Base-by-base conservation (phyloP, 2,888 invertebrate genomes). In the Drosophila prolongata region DNA sequence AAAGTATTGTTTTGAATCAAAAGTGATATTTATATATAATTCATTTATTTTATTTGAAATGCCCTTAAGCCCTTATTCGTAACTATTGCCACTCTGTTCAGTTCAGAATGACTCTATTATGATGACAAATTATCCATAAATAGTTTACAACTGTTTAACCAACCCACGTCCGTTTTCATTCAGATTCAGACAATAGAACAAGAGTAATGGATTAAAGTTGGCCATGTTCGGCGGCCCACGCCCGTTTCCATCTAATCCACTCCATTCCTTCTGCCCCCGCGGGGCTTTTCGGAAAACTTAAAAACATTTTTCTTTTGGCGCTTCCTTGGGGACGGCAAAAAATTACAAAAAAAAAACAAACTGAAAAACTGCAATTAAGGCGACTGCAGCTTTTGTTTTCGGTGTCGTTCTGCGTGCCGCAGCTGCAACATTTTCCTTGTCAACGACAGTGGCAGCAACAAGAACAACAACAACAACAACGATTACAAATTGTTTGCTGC, bases 351-450 rank as follows among this genome's bases (percentile, higher is more conserved):
- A 30, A 30, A 30, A 30, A 30, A 30, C 66, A 62, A 44, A 60
- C 49, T 11, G 42, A 49, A 66, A 52, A 34, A 50, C 30, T 54
- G 60, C 50, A 59, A 60, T 68, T 40, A 54, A 53, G 54, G 69
- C 69, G 30, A 37, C 42, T 56, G 66, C 61, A 46, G 64, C 60
- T 54, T 65, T 54, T 30, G 68, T 34, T 47, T 66, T 46, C 14
- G 50, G 47, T 35, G 49, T 49, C 59, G 19, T 55, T 49, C 40
- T 43, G 56, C 52, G 27, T 75, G 69, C 59, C 68, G 59, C 84
- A 84, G 89, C 84, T 84, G 89, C 88, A 84, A 89, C 84, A 84
- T 84, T 79, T 89, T 81, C 62, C 75, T 72, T 84, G 89, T 85
- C 82, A 80, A 81, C 76, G 57, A 47, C 34, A 34, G 42, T 38